Conservation (phyloP, 1,140 invertebrate genomes). For the Sinella curviseta region DNA sequence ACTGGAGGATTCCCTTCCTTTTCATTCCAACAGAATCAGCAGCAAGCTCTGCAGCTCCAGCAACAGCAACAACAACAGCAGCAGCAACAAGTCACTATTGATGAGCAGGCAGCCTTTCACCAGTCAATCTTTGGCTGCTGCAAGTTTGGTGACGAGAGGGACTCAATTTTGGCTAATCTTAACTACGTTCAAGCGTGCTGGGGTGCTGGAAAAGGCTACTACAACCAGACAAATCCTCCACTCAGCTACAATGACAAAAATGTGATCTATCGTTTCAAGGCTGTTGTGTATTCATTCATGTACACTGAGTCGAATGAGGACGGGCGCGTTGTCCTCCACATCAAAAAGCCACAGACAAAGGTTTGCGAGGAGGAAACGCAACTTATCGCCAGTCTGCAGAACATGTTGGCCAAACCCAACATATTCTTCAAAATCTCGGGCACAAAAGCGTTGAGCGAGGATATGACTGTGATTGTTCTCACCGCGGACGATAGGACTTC, state of each 20-base stretch:
- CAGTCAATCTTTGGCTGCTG: conserved; percentile 79
- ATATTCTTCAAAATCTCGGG: conserved; percentile 46
- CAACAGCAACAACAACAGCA: conserved; percentile 59
- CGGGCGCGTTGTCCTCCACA: conserved; percentile 36
- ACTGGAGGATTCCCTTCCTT: background rate
- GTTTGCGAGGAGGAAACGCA: conserved; percentile 38
- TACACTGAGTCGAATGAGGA: conserved; percentile 46
- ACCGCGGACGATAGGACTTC: conserved; percentile 51
- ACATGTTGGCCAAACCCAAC: conserved; percentile 40
- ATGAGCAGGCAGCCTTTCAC: conserved; percentile 64
- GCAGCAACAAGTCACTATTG: conserved; percentile 61
- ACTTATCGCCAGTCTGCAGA: conserved; percentile 38
- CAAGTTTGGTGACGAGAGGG: conserved; percentile 88
- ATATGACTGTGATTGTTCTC: conserved; percentile 30
- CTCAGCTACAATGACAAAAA: conserved; percentile 85
- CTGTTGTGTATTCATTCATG: conserved; percentile 62
- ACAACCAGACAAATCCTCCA: conserved; percentile 68
- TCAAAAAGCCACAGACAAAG: conserved; percentile 41
- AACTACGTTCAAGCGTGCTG: conserved; percentile 91
- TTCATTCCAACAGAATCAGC: conserved; percentile 46
- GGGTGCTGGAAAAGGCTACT: conserved; percentile 82
- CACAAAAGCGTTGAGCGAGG: conserved; percentile 35
- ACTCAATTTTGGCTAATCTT: conserved; percentile 86
- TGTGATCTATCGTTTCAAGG: conserved; percentile 87
- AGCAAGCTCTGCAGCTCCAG: conserved; percentile 56